phyloP scores from a whole-genome alignment of 2,113 vertebrate genomes.

The Sinocyclocheilus anshuiensis region DNA sequence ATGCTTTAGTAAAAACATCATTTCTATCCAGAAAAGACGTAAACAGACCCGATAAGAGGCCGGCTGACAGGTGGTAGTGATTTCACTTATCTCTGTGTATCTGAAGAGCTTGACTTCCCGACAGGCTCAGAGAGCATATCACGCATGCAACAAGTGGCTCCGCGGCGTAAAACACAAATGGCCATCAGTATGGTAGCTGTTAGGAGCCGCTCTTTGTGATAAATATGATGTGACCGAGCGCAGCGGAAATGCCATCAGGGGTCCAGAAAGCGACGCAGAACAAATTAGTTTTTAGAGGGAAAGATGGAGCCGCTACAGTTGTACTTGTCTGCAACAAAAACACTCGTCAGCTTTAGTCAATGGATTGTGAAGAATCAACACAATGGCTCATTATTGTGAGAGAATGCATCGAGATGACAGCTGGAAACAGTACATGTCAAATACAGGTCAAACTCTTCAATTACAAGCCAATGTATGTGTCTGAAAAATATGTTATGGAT shows the following conservation, averaged over 20 bases:
- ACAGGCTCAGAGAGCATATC: background rate
- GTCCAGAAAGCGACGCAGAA: background rate
- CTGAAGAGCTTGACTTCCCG: background rate
- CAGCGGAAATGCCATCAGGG: constrained; percentile 17
- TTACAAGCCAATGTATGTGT: no score
- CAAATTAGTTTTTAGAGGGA: constrained; percentile 9
- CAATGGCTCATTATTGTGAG: constrained; percentile 1
- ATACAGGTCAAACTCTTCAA: background rate
- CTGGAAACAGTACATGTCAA: background rate
- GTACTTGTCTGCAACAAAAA: background rate
- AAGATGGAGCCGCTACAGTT: background rate
- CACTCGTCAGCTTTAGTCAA: constrained; percentile 6
- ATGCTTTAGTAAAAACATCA: background rate
- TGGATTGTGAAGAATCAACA: constrained; percentile 17
- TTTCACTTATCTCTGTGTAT: constrained; percentile 8
- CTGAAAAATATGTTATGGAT: no score
- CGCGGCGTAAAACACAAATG: background rate
- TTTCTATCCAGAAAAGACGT: background rate
- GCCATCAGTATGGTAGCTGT: constrained; percentile 13
- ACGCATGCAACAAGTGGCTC: background rate
- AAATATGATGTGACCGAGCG: constrained; percentile 7
- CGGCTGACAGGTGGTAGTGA: constrained; percentile 11
- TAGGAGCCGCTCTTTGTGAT: background rate
- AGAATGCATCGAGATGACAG: background rate
- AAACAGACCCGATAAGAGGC: constrained; percentile 12